phyloP scores from a whole-genome alignment of 2,797 vertebrate genomes.

The Pelodytes ibericus region DNA sequence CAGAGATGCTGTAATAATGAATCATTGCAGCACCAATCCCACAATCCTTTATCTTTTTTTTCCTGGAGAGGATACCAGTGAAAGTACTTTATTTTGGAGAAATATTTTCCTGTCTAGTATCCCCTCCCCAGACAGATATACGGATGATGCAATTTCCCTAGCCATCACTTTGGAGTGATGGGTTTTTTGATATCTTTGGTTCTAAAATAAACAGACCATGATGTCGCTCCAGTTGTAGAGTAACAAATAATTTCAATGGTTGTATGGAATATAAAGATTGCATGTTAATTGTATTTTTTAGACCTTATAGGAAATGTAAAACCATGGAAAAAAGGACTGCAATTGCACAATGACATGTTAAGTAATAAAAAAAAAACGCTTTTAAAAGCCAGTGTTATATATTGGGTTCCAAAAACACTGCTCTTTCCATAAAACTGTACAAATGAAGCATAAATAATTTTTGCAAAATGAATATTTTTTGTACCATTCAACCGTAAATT shows the following conservation, averaged over 20 bases:
- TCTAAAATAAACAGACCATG: constrained; percentile 19
- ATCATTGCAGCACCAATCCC: constrained; percentile 40
- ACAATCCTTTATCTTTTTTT: constrained; percentile 34
- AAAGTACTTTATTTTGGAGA: constrained; percentile 52
- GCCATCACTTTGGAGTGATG: constrained; percentile 59
- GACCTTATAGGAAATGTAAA: neutral
- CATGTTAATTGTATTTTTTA: constrained; percentile 2
- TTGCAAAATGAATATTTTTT: too few species aligned
- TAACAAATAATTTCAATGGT: neutral
- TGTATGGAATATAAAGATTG: neutral
- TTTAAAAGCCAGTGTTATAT: too few species aligned
- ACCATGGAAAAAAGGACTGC: neutral
- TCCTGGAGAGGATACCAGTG: constrained; percentile 43
- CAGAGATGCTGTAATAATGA: constrained; percentile 33
- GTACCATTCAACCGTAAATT: too few species aligned
- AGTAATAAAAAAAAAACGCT: too few species aligned
- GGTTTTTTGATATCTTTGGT: constrained; percentile 62
- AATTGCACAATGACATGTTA: neutral
- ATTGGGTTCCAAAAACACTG: too few species aligned
- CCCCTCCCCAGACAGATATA: constrained; percentile 58
- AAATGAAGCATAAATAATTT: too few species aligned
- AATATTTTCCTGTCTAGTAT: constrained; percentile 58
- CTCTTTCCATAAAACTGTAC: too few species aligned
- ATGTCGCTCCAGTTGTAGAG: neutral
- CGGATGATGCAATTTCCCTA: constrained; percentile 57